Evolutionary conservation across 2,888 invertebrate genomes (phyloP), one percentile per base, ranked within the genome.

Genomic region (Pyrgus malvae): DNA sequence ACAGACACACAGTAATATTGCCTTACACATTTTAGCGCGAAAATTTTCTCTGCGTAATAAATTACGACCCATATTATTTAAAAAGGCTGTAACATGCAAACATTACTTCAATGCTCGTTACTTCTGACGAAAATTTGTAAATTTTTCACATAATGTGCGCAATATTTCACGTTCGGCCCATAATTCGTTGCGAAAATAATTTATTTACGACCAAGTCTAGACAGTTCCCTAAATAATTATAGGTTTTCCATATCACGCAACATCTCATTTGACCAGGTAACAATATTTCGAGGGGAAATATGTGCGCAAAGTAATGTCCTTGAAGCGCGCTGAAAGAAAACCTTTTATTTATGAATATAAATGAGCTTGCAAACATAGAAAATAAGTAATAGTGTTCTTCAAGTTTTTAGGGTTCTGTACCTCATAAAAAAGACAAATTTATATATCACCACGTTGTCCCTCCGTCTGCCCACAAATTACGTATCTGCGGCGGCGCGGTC

Each of bases 191-290:
- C 33, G 33, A 42, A 42, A 50, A 42, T 50, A 42, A 50, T 46
- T 35, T 46, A 50, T 42, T 50, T 50, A 50, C 42, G 25, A 27
- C 27, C 27, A 8, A 42, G 33, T 42, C 42, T 50, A 50, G 50
- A 50, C 33, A 35, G 25, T 35, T 35, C 11, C 33, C 25, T 50
- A 25, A 50, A 31, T 50, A 42, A 50, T 42, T n/a, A n/a, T n/a
- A n/a, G 42, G 50, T 25, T 33, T 42, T 35, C 50, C 42, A 33
- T 50, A 33, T 50, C 50, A 42, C 23, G 16, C n/a, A 25, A 31
- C 21, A 50, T 35, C 35, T 42, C 27, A 12, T 42, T 50, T 11
- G 42, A 50, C 33, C 50, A 35, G 50, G 25, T 50, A 48, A 37
- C 35, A 48, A 48, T 35, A 37, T 50, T 35, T 50, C 11, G 11